Base-by-base conservation (phyloP, 2,888 invertebrate genomes). In the Brachylomia viminalis region DNA sequence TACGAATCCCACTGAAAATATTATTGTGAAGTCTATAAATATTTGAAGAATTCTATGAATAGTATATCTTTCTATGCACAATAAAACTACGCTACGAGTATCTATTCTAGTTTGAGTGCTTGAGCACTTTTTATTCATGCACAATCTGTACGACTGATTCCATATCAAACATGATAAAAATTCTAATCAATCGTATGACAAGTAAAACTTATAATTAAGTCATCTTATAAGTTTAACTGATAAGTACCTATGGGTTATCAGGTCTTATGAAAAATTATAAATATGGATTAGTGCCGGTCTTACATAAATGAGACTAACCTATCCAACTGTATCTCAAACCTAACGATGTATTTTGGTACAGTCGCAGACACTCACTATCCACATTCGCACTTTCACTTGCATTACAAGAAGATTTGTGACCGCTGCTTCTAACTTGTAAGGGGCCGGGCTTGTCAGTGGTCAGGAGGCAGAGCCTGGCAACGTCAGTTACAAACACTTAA, bases 1-100 rank as follows among this genome's bases (percentile, higher is more conserved):
- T 79, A 59, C 47, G 56, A 38, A 49, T 72, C 49, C 17, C 49
- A 27, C 56, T 70, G 72, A 67, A 80, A 75, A 84, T 84, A 56
- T 80, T 75, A 79, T 79, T 74, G 80, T 74, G 11, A 20, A 70
- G 62, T 42, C 52, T 72, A 59, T 80, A 78, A 71, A 80, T 80
- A 78, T 83, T 80, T 72, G 38, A 68, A 42, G 54, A 27, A 62
- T 33, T 30, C 67, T 59, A 59, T 73, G 61, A 72, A 77, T 77
- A 62, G 45, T n/a, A 58, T 70, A 83, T 33, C 7, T 4, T 72
- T 65, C 8, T 45, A 27, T 69, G 33, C 23, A 66, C 11, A 45
- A 15, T 70, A 30, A 30, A 59, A 76, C 30, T 47, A 69, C 10
- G 20, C 38, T 23, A 65, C 8, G 20, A n/a, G n/a, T 23, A 17